phyloP scores from a whole-genome alignment of 2,797 vertebrate species.

The Phoeniculus purpureus region DNA sequence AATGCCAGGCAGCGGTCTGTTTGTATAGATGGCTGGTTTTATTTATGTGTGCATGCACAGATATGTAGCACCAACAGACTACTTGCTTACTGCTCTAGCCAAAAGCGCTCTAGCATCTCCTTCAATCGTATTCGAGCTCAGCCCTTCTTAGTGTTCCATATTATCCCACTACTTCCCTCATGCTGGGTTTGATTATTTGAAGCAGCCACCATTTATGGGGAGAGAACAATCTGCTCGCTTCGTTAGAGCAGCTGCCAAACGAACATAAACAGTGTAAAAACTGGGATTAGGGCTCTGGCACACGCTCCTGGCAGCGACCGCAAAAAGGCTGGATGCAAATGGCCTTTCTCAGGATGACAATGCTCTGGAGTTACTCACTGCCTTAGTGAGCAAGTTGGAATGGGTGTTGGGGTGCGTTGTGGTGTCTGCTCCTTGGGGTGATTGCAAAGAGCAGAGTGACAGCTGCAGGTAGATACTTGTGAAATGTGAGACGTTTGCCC shows the following conservation, averaged over 20 bases:
- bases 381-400: accelerated
- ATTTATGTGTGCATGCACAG: background rate
- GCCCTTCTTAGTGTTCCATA: background rate
- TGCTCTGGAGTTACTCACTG: background rate
- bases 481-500: background rate
- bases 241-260: background rate
- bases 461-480: background rate
- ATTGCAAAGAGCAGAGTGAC: background rate
- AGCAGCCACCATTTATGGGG: constrained; percentile 37
- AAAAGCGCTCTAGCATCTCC: background rate
- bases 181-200: background rate
- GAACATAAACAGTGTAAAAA: constrained; percentile 21
- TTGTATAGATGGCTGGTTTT: background rate
- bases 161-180: background rate
- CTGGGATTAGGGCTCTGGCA: background rate
- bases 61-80: background rate
- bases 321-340: background rate
- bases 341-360: background rate
- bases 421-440: background rate
- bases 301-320: background rate
- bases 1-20: background rate
- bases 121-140: background rate
- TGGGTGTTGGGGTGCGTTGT: accelerated
- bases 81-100: background rate
- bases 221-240: background rate